Conservation (phyloP, 1,140 invertebrate genomes). For the Melipona quadrifasciata region DNA sequence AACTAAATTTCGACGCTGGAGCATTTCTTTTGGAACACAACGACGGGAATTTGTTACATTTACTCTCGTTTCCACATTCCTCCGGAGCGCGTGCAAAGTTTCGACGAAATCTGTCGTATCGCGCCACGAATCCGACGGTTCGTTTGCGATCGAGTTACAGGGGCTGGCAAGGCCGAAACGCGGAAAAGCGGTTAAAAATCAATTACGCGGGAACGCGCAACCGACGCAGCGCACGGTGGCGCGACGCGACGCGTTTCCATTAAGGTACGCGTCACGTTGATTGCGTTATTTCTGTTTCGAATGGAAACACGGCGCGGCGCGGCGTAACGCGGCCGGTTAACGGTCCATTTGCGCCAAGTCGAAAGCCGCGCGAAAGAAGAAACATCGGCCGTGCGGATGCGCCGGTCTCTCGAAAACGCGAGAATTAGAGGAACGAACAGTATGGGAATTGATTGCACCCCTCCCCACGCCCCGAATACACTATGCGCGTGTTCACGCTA, state of each 20-base stretch:
- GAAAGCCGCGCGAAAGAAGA: neutral
- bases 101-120: neutral
- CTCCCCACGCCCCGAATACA: neutral
- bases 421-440: slow-evolving; percentile 4
- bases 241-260: neutral
- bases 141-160: slow-evolving; percentile 32
- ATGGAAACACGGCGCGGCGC: slow-evolving; percentile 23
- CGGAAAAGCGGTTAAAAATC: slow-evolving; percentile 42
- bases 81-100: neutral
- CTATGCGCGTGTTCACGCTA: neutral
- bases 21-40: neutral
- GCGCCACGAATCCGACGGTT: slow-evolving; percentile 10
- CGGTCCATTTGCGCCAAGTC: slow-evolving; percentile 47
- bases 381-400: neutral
- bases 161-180: neutral
- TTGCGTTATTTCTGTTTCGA: slow-evolving; percentile 50
- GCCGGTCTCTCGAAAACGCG: neutral
- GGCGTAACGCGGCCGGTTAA: slow-evolving; percentile 49
- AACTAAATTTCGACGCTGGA: neutral
- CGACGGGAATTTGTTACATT: slow-evolving; percentile 6
- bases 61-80: neutral
- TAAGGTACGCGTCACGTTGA: slow-evolving; percentile 26
- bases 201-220: slow-evolving; percentile 27
- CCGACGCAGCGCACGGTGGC: neutral
- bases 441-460: neutral